Base-by-base conservation (phyloP, 1,140 invertebrate genomes). In the Drosophila quadrilineata region DNA sequence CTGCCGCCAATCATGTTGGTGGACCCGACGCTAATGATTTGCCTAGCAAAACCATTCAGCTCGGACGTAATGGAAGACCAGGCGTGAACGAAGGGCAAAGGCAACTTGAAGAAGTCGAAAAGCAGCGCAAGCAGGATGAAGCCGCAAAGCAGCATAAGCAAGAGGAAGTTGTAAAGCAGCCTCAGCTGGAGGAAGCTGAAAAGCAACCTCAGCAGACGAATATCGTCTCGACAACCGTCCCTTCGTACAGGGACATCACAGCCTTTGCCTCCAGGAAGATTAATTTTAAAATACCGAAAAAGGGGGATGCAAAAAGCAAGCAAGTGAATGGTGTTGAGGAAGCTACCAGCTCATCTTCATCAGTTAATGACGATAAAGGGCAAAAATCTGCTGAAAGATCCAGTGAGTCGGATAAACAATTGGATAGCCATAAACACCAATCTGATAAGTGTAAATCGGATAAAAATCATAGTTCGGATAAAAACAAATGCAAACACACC, bases 281-380 rank as follows among this genome's bases (percentile, higher is more conserved):
- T 3, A 52, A 52, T 6, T 84, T 77, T 8, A 71, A 71, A 0
- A 84, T 84, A 43, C 77, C 77, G 0, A 82, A 82, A 3, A 82
- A 73, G 24, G 17, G 40, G 1, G 12, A 3, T 6, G 3, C 29
- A 6, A 17, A 33, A 19, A 43, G 24, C 2, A 28, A 29, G 9
- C 3, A 35, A 14, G 26, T 12, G 1, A 29, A 17, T 31, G 19
- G 31, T 10, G 8, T 9, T 9, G 6, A 21, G 2, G 40, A 28
- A 38, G 1, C n/a, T n/a, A n/a, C n/a, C n/a, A n/a, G n/a, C n/a
- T n/a, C n/a, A n/a, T n/a, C n/a, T 16, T 5, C 6, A 28, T 35
- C 12, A 33, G 35, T 1, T 38, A 58, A 14, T 3, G 9, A 9
- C 6, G 10, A 29, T n/a, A 36, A 46, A 14, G 12, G 4, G 21